phyloP scores from a whole-genome alignment of 2,113 vertebrate genomes.

The Motacilla alba region DNA sequence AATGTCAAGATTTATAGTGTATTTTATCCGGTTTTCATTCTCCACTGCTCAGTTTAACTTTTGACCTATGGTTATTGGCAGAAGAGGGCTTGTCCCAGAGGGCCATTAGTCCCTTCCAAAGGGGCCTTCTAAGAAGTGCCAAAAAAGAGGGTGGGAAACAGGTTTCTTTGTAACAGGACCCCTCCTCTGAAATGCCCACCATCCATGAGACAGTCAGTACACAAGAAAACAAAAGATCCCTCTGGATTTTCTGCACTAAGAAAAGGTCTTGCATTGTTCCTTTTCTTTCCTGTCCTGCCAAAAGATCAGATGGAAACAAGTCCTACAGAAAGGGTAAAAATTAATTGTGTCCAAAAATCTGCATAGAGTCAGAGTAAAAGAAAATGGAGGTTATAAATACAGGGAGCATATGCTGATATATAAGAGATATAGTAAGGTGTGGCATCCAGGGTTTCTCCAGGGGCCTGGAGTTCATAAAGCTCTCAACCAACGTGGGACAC shows the following conservation, averaged over 20 bases:
- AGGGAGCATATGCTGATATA: not conserved
- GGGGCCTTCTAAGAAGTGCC: slow-evolving; percentile 4
- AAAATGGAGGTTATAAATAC: not conserved
- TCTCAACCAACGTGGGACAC: not conserved
- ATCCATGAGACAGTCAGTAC: not conserved
- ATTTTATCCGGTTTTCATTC: slow-evolving; percentile 55
- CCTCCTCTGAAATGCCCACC: not conserved
- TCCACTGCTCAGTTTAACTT: slow-evolving; percentile 54
- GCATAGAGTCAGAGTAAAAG: not conserved
- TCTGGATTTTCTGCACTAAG: not conserved
- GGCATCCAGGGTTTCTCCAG: not conserved
- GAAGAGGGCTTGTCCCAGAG: slow-evolving; percentile 31
- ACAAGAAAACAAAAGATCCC: not conserved
- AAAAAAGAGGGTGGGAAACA: slow-evolving; percentile 9
- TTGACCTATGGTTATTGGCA: slow-evolving; percentile 48
- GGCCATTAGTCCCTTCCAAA: slow-evolving; percentile 44
- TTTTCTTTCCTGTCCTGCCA: not conserved
- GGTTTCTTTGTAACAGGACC: not conserved
- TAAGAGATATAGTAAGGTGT: not conserved
- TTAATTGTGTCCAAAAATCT: not conserved
- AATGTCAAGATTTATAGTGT: slow-evolving; percentile 58
- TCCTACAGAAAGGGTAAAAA: not conserved
- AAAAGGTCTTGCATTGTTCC: not conserved
- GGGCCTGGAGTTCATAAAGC: not conserved
- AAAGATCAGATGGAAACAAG: not conserved